Percentiles rank a stretch among this genome's conserved stretches.
Evolutionary conservation across 2,888 invertebrate genomes (phyloP).

Genomic region (Protodeltote pygarga): DNA sequence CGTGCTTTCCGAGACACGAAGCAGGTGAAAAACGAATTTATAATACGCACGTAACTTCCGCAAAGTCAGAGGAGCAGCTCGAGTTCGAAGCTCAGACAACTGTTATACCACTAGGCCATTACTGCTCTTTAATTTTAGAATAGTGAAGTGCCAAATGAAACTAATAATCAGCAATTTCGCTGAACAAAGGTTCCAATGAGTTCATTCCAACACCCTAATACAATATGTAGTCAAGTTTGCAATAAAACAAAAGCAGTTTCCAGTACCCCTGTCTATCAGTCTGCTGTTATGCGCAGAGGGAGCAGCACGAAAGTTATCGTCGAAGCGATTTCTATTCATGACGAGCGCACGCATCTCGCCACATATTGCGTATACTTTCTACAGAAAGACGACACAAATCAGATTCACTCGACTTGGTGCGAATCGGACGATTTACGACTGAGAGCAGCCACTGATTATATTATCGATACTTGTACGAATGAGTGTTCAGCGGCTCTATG

Average conservation of each 20-base stretch:
- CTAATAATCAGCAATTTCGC: conserved; percentile 6
- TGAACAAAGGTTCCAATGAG: conserved; percentile 20
- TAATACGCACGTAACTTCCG: too few relatives aligned
- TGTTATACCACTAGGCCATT: too few relatives aligned
- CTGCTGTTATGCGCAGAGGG: conserved; percentile 56
- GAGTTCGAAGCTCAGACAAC: too few relatives aligned
- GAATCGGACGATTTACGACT: conserved; percentile 42
- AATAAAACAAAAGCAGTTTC: conserved; percentile 67
- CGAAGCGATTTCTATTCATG: conserved; percentile 82
- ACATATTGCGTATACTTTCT: conserved; percentile 54
- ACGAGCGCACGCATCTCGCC: conserved; percentile 56
- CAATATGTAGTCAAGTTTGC: conserved; percentile 61
- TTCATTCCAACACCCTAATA: conserved; percentile 40
- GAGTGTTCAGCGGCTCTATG: conserved; percentile 5
- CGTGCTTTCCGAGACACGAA: too few relatives aligned
- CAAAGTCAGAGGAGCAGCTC: too few relatives aligned
- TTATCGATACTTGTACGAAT: conserved; percentile 33
- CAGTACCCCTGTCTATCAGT: conserved; percentile 61
- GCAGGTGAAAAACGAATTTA: too few relatives aligned
- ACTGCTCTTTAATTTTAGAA: too few relatives aligned
- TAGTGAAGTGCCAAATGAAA: background rate
- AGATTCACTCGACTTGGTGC: conserved; percentile 47
- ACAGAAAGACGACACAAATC: conserved; percentile 47
- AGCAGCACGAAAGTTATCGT: conserved; percentile 65
- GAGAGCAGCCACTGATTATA: conserved; percentile 41